Percentiles rank a stretch among this genome's conserved stretches.
Conservation (phyloP, 2,888 invertebrate species). For the Oligia fasciuncula region DNA sequence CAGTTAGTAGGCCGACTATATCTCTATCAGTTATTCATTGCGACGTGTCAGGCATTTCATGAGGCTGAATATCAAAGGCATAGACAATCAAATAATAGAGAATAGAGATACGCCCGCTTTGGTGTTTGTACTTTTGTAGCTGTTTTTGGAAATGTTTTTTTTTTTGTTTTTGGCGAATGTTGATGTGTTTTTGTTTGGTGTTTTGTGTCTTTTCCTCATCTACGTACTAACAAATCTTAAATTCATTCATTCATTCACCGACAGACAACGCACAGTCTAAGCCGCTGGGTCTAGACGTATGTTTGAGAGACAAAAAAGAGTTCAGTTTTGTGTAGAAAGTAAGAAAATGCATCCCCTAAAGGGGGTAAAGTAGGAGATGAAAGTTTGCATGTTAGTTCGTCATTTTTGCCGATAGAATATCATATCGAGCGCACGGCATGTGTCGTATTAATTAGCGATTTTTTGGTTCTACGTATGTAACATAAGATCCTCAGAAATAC, state of each 20-base stretch:
- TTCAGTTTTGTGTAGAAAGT: neutral
- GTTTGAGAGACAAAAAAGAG: too few relatives aligned
- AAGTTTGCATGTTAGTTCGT: neutral
- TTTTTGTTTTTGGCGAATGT: neutral
- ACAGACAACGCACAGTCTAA: too few relatives aligned
- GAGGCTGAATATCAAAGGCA: constrained; percentile 73
- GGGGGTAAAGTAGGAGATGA: neutral
- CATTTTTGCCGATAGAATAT: neutral
- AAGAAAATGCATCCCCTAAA: neutral
- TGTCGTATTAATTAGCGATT: neutral
- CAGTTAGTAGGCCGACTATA: constrained; percentile 75
- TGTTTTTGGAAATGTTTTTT: constrained; percentile 7
- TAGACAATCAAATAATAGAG: constrained; percentile 66
- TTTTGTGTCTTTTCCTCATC: neutral
- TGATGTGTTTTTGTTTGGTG: neutral
- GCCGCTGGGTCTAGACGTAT: too few relatives aligned
- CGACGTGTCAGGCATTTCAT: constrained; percentile 76
- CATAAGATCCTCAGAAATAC: neutral
- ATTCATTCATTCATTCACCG: neutral
- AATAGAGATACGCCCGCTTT: constrained; percentile 49
- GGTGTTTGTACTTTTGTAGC: constrained; percentile 8
- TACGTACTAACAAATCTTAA: neutral
- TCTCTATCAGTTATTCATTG: constrained; percentile 82
- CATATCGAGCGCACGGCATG: neutral
- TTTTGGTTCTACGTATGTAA: neutral